Conservation (phyloP, 2,113 vertebrate genomes). For the Cryptotis parvus region DNA sequence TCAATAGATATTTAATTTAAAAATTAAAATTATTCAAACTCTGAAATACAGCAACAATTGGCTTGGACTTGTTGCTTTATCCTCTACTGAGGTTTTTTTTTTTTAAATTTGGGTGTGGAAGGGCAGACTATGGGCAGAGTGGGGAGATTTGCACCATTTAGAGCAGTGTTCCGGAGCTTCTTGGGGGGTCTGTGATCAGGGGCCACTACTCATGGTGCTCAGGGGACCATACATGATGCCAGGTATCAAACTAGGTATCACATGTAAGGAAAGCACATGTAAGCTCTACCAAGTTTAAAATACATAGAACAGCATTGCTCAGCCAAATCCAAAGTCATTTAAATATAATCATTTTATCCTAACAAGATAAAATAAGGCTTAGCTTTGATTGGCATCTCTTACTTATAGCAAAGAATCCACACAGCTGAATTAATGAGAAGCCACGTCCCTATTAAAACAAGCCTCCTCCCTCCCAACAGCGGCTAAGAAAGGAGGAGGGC, state of each 20-base stretch:
- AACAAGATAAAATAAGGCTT: not conserved
- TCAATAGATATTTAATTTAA: conserved; percentile 22
- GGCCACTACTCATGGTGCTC: too few species aligned
- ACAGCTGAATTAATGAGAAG: not conserved
- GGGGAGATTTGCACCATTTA: too few species aligned
- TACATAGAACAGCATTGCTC: not conserved
- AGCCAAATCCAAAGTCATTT: not conserved
- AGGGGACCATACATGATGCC: too few species aligned
- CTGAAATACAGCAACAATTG: not conserved
- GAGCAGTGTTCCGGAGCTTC: too few species aligned
- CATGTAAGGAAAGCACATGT: too few species aligned
- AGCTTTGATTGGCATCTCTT: not conserved
- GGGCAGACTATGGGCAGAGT: too few species aligned
- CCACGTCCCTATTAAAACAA: conserved; percentile 1
- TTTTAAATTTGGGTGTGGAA: too few species aligned
- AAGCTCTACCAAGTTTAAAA: not conserved
- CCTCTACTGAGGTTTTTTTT: not conserved
- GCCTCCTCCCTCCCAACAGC: not conserved
- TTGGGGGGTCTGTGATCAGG: too few species aligned
- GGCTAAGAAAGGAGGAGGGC: not conserved
- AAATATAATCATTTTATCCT: not conserved
- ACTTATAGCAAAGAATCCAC: conserved; percentile 33
- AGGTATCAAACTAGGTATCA: too few species aligned
- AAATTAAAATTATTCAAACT: not conserved
- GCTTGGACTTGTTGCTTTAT: not conserved